Conservation (phyloP, 1,140 invertebrate species). For the Heterodera schachtii region DNA sequence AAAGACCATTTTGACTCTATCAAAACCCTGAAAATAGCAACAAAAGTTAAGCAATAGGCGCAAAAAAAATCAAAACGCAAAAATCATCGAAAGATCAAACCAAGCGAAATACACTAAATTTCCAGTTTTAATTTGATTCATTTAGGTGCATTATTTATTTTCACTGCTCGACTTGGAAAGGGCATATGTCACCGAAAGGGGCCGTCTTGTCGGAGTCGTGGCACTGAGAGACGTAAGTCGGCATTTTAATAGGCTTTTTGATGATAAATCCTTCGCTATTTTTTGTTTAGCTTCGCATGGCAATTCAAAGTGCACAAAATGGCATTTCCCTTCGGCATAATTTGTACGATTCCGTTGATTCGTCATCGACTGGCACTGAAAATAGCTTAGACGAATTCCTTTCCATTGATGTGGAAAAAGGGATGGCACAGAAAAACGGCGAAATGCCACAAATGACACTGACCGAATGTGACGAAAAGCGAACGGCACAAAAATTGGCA, state of each 20-base stretch:
- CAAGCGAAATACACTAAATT: too few relatives aligned
- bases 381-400: constrained; percentile 13
- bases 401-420: constrained; percentile 3
- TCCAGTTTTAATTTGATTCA: too few relatives aligned
- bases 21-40: too few relatives aligned
- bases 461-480: not conserved
- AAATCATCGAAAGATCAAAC: too few relatives aligned
- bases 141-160: constrained; percentile 84
- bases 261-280: not conserved
- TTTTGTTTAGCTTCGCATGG: constrained; percentile 51
- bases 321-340: constrained; percentile 36
- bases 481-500: not conserved
- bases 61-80: too few relatives aligned
- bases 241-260: not conserved
- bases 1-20: too few relatives aligned
- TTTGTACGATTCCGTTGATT: constrained; percentile 13
- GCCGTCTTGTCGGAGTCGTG: constrained; percentile 90
- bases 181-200: constrained; percentile 95
- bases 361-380: not conserved
- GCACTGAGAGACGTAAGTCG: constrained; percentile 83
- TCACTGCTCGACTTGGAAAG: constrained; percentile 93
- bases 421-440: not conserved
- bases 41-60: too few relatives aligned
- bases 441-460: not conserved
- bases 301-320: constrained; percentile 52